Conservation (phyloP, 2,113 vertebrate genomes). For the Pontoporia blainvillei region DNA sequence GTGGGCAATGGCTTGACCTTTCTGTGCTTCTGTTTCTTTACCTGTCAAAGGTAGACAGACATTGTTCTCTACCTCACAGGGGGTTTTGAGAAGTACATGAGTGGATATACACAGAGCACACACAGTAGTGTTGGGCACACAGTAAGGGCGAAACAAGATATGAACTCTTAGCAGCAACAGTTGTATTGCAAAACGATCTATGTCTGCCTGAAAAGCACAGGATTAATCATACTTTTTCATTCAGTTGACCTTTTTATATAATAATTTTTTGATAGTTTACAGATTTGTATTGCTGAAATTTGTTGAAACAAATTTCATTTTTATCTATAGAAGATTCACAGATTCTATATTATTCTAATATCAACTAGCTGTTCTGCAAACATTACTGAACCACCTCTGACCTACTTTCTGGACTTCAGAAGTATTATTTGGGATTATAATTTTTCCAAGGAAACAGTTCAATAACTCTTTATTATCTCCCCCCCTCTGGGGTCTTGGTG, state of each 20-base stretch:
- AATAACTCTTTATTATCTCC: neutral
- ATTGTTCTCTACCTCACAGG: neutral
- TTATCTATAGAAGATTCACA: neutral
- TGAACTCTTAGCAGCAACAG: neutral
- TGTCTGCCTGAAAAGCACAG: neutral
- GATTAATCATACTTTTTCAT: neutral
- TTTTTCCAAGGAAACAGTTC: neutral
- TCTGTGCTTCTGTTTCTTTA: neutral
- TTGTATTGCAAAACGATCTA: neutral
- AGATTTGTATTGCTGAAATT: neutral
- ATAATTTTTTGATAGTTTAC: neutral
- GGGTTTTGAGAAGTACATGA: neutral
- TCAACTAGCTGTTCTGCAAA: neutral
- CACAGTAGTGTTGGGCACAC: neutral
- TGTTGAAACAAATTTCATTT: conserved; percentile 18
- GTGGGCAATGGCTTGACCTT: neutral
- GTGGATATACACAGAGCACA: neutral
- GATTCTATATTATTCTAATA: neutral
- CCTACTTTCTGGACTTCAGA: neutral
- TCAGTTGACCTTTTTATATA: neutral
- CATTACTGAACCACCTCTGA: neutral
- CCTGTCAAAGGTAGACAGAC: neutral
- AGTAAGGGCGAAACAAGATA: neutral
- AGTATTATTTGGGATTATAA: neutral
- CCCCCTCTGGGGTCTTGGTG: neutral